A percentile compares a stretch with the other conserved stretches of the same genome.
Evolutionary conservation across 2,888 invertebrate species (phyloP).

Genomic region (Baronia brevicornis): DNA sequence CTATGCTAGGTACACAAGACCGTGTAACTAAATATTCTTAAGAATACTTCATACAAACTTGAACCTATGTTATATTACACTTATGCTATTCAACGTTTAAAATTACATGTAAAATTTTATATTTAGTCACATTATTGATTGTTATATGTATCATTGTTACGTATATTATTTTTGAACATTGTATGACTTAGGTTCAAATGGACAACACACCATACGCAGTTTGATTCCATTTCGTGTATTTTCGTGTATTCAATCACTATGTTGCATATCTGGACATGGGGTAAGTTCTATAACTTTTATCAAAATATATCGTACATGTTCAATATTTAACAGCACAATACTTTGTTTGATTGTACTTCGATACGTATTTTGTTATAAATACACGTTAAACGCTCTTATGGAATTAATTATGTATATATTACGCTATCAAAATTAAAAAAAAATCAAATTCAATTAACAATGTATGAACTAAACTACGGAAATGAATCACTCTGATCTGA

Average conservation of each 20-base stretch:
- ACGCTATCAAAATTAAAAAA: constrained; percentile 41
- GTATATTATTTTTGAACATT: constrained; percentile 75
- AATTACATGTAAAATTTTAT: constrained; percentile 70
- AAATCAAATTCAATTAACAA: constrained; percentile 49
- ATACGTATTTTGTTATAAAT: constrained; percentile 72
- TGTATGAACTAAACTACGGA: constrained; percentile 46
- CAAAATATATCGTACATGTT: constrained; percentile 66
- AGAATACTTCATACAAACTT: constrained; percentile 69
- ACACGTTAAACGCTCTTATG: constrained; percentile 55
- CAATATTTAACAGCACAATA: too few relatives aligned
- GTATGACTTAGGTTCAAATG: constrained; percentile 54
- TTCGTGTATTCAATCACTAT: constrained; percentile 44
- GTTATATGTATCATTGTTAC: constrained; percentile 74
- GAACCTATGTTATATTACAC: constrained; percentile 69
- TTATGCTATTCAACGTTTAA: constrained; percentile 68
- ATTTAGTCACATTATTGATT: constrained; percentile 73
- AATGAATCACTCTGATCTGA: constrained; percentile 52
- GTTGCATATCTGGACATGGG: constrained; percentile 56
- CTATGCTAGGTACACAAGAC: constrained; percentile 36
- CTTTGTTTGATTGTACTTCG: constrained; percentile 75
- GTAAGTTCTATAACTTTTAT: constrained; percentile 50
- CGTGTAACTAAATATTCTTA: constrained; percentile 49
- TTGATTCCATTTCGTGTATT: constrained; percentile 36
- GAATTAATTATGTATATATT: constrained; percentile 47
- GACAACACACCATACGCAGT: constrained; percentile 42